Evolutionary conservation across 2,113 vertebrate genomes (phyloP).

Genomic region (Pedionomus torquatus): DNA sequence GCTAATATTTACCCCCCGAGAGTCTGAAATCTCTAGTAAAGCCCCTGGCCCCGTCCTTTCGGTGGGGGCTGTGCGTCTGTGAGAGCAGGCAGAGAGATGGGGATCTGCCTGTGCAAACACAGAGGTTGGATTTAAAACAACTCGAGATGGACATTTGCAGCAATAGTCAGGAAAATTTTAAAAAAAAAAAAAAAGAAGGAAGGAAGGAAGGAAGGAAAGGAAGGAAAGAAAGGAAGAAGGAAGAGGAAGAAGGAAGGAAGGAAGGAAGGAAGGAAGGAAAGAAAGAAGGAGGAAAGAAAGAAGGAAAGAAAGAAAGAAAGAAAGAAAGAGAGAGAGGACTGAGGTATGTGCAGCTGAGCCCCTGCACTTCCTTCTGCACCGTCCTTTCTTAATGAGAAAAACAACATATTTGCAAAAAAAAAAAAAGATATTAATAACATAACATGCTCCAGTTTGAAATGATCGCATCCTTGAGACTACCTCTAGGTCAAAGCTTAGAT

Average conservation of each 20-base stretch:
- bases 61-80: not conserved
- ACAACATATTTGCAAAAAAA: slow-evolving; percentile 31
- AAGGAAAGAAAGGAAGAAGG: too few relatives aligned
- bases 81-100: not conserved
- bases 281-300: not conserved
- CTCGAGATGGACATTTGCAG: not conserved
- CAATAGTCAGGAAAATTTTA: not conserved
- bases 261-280: not conserved
- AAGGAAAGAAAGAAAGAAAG: too few relatives aligned
- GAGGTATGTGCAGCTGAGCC: not conserved
- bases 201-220: too few relatives aligned
- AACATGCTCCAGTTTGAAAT: not conserved
- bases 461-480: slow-evolving; percentile 59
- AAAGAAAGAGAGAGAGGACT: not conserved
- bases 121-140: not conserved
- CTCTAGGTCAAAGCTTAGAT: slow-evolving; percentile 52
- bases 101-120: not conserved
- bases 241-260: too few relatives aligned
- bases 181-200: too few relatives aligned
- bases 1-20: not conserved
- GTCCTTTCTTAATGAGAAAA: slow-evolving; percentile 53
- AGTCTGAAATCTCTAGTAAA: not conserved
- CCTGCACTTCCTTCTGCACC: not conserved
- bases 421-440: not conserved
- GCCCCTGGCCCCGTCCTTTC: not conserved